phyloP scores from a whole-genome alignment of 1,140 invertebrate species.

The Schlechtendalia chinensis region DNA sequence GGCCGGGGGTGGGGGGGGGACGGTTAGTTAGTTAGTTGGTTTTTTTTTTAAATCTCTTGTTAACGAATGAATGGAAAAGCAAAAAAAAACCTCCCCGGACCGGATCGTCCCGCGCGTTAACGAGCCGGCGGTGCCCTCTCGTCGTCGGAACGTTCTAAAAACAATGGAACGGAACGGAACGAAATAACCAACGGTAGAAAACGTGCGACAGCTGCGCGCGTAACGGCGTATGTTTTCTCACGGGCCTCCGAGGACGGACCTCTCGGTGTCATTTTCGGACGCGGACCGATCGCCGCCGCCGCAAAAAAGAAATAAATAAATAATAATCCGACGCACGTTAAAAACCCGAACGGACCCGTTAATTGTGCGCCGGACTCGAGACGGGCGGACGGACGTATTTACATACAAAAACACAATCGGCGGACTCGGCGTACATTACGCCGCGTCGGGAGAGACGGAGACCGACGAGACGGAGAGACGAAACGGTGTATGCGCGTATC shows the following conservation, averaged over 20 bases:
- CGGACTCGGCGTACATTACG: no score
- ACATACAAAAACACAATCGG: conserved; percentile 50
- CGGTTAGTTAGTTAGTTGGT: no score
- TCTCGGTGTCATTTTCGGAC: no score
- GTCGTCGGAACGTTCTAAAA: not conserved
- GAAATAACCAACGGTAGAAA: no score
- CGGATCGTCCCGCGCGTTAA: conserved; percentile 28
- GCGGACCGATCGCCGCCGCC: not conserved
- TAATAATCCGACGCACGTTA: not conserved
- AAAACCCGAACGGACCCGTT: conserved; percentile 1
- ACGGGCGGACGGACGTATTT: conserved; percentile 22
- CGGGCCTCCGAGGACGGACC: conserved; percentile 5
- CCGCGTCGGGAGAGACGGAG: no score
- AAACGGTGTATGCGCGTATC: not conserved
- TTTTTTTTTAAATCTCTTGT: conserved; percentile 34
- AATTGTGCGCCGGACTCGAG: conserved; percentile 29
- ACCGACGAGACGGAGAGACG: not conserved
- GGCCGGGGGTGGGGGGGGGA: no score
- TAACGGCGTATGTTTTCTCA: conserved; percentile 27
- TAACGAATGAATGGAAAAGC: no score
- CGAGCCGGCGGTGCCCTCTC: not conserved
- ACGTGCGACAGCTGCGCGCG: not conserved
- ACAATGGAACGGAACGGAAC: not conserved
- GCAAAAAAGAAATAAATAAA: not conserved
- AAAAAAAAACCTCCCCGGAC: conserved; percentile 23